Percentiles rank a stretch among this genome's conserved stretches.
Conservation (phyloP, 2,113 vertebrate species). For the Lathamus discolor region DNA sequence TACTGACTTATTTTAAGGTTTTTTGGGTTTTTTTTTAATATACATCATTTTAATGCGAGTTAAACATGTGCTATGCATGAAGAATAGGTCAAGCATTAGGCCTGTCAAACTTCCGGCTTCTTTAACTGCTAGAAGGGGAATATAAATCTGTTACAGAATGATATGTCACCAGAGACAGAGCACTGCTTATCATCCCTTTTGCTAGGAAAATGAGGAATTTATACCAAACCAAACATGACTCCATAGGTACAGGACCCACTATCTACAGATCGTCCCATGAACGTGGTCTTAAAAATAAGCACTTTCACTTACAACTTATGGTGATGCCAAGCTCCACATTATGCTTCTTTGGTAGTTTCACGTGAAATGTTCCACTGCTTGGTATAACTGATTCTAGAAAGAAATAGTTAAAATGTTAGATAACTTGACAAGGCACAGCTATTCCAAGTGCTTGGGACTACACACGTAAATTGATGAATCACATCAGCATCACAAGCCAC, state of each 20-base stretch:
- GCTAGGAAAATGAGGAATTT: background rate
- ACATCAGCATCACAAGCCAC: background rate
- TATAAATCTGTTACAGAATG: background rate
- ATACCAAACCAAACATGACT: background rate
- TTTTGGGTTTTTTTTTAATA: background rate
- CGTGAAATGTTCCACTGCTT: constrained; percentile 97
- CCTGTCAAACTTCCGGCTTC: background rate
- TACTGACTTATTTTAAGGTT: background rate
- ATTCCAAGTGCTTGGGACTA: background rate
- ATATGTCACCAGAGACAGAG: background rate
- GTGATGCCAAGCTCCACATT: constrained; percentile 98
- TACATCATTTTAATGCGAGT: background rate
- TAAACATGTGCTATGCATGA: background rate
- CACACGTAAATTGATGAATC: background rate
- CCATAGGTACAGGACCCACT: background rate
- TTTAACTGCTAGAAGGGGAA: background rate
- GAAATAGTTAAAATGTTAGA: background rate
- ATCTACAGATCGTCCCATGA: background rate
- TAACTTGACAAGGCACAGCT: background rate
- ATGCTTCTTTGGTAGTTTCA: constrained; percentile 97
- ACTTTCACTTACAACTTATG: constrained; percentile 90
- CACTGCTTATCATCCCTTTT: background rate
- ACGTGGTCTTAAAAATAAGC: background rate
- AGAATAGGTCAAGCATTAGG: background rate
- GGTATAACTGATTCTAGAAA: constrained; percentile 94